These are phyloP conservation scores for Dicaeum eximium DNA, from an alignment of 2,113 vertebrate species.

Conservation along the genomic window DNA sequence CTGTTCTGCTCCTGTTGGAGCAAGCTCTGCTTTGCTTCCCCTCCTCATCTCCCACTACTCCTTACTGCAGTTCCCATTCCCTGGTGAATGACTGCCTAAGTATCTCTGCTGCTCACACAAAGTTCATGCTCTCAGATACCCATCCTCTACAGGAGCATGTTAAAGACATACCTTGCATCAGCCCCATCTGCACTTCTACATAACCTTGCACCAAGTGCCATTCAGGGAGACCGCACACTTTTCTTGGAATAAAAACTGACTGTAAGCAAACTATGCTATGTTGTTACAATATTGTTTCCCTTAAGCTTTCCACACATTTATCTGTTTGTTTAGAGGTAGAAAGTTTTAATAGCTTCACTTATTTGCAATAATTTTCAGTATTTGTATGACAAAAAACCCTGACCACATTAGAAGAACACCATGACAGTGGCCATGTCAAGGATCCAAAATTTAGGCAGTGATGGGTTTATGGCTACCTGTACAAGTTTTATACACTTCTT, in stretches of 20 bases:
- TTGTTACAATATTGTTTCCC: neutral
- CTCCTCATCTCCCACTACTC: neutral
- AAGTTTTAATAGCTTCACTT: neutral
- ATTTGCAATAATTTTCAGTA: neutral
- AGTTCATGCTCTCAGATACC: neutral
- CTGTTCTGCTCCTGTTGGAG: neutral
- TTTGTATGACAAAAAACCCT: neutral
- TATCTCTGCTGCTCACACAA: neutral
- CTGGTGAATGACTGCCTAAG: accelerated
- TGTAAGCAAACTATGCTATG: neutral
- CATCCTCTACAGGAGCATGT: neutral
- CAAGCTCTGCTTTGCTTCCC: neutral
- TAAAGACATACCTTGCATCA: neutral
- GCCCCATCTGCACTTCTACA: neutral
- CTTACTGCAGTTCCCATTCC: neutral
- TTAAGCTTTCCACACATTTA: neutral
- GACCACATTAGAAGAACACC: neutral
- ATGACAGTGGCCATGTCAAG: neutral
- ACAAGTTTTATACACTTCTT: neutral
- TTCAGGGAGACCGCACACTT: neutral
- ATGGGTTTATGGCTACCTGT: neutral
- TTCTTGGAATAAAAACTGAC: neutral
- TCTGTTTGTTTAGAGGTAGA: neutral
- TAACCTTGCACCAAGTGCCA: neutral
- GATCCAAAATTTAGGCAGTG: neutral